Percentiles rank a stretch among this genome's conserved stretches.
These are phyloP conservation scores for Chitala chitala DNA, from an alignment of 2,113 vertebrate genomes.

Conservation along the genomic window DNA sequence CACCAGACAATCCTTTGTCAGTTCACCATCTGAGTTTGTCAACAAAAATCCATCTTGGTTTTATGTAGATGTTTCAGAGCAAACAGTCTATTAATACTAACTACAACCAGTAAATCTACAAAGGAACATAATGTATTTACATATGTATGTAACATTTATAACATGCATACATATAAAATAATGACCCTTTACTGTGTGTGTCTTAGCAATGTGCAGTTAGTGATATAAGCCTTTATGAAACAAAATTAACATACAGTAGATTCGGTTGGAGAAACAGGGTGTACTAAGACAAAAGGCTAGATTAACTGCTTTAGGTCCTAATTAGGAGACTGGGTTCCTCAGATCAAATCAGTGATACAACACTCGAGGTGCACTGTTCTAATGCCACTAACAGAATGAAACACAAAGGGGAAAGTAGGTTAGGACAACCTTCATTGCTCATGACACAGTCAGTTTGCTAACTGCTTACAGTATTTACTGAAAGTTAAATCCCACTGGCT, in stretches of 20 bases:
- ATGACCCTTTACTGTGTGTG: too few species aligned
- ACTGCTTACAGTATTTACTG: background rate
- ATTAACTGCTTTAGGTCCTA: slow-evolving; percentile 12
- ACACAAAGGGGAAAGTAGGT: slow-evolving; percentile 5
- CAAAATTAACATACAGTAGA: background rate
- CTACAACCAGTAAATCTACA: too few species aligned
- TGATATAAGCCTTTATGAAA: background rate
- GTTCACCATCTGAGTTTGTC: too few species aligned
- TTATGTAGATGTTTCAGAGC: too few species aligned
- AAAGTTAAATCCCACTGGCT: slow-evolving; percentile 20
- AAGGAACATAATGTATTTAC: too few species aligned
- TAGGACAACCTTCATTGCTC: background rate
- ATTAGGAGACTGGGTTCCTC: background rate
- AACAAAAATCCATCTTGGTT: too few species aligned
- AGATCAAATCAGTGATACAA: background rate
- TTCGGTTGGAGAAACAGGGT: background rate
- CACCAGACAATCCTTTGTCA: too few species aligned
- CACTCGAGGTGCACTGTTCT: background rate
- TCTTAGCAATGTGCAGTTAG: too few species aligned
- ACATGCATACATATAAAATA: too few species aligned
- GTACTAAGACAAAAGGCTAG: background rate
- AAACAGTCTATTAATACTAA: too few species aligned
- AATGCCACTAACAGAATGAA: background rate
- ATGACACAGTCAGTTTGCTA: background rate
- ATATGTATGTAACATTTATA: too few species aligned